Conservation (phyloP, 2,888 invertebrate genomes). For the Dryobotodes eremita region DNA sequence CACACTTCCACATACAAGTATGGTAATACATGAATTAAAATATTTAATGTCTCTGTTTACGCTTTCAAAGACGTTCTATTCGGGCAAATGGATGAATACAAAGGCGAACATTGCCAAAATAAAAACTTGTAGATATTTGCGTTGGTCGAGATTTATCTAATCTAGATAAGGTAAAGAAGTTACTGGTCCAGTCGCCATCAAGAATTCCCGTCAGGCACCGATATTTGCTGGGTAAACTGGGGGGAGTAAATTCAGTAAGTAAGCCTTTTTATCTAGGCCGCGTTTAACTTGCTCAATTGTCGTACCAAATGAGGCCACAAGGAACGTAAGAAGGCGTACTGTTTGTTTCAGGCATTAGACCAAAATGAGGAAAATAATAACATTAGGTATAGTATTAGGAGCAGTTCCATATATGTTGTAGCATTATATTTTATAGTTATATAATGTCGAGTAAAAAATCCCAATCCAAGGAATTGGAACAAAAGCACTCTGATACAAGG, state of each 20-base stretch:
- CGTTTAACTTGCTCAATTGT: constrained; percentile 61
- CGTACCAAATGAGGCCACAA: constrained; percentile 58
- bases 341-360: constrained; percentile 51
- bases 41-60: constrained; percentile 29
- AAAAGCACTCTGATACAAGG: constrained; percentile 80
- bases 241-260: constrained; percentile 59
- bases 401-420: constrained; percentile 34
- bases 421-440: constrained; percentile 65
- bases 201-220: constrained; percentile 63
- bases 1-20: constrained; percentile 12
- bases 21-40: constrained; percentile 33
- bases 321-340: constrained; percentile 46
- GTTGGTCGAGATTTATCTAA: constrained; percentile 53
- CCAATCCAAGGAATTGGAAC: constrained; percentile 73
- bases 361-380: constrained; percentile 37
- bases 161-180: constrained; percentile 61
- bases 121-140: constrained; percentile 28
- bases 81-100: constrained; percentile 39
- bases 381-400: constrained; percentile 49
- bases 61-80: constrained; percentile 31
- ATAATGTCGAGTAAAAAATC: constrained; percentile 69
- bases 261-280: constrained; percentile 66
- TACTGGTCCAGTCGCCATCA: constrained; percentile 58
- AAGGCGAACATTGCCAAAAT: constrained; percentile 1
- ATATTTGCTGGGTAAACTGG: constrained; percentile 60